These are phyloP conservation scores for Cyprinella venusta DNA, from an alignment of 2,797 vertebrate species.

Conservation along the genomic window DNA sequence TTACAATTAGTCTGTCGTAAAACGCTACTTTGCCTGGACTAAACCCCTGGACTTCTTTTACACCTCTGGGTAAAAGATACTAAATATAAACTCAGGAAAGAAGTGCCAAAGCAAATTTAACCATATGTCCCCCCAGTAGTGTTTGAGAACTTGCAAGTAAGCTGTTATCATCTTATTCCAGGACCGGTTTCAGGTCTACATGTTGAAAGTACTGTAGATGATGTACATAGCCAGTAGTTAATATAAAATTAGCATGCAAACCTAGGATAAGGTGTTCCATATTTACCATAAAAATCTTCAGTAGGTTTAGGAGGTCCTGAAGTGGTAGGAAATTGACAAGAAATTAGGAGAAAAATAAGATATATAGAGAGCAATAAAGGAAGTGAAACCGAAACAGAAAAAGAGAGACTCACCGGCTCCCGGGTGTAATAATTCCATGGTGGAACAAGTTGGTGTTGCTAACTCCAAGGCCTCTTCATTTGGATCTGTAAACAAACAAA, in stretches of 20 bases:
- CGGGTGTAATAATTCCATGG: constrained; percentile 89
- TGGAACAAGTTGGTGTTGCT: constrained; percentile 80
- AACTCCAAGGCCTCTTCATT: constrained; percentile 91
- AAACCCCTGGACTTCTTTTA: too few species aligned
- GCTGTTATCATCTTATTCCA: neutral
- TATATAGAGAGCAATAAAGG: neutral
- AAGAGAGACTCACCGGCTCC: constrained; percentile 82
- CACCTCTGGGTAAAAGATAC: neutral
- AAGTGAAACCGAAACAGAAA: neutral
- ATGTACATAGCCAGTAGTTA: neutral
- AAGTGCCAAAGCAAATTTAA: too few species aligned
- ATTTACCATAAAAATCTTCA: constrained; percentile 79
- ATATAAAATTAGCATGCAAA: constrained; percentile 31
- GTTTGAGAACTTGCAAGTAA: neutral
- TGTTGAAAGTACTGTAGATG: neutral
- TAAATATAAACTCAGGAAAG: neutral
- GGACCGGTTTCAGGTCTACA: neutral
- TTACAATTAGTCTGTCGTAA: too few species aligned
- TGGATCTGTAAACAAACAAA: constrained; percentile 80
- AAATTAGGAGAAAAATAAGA: constrained; percentile 35
- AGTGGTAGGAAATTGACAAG: constrained; percentile 66
- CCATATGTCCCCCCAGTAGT: too few species aligned
- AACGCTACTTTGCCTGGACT: too few species aligned
- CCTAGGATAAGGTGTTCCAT: neutral
- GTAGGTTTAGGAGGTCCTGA: constrained; percentile 76